Conservation (phyloP, 1,140 invertebrate species). For the Aradophagus sp. region DNA sequence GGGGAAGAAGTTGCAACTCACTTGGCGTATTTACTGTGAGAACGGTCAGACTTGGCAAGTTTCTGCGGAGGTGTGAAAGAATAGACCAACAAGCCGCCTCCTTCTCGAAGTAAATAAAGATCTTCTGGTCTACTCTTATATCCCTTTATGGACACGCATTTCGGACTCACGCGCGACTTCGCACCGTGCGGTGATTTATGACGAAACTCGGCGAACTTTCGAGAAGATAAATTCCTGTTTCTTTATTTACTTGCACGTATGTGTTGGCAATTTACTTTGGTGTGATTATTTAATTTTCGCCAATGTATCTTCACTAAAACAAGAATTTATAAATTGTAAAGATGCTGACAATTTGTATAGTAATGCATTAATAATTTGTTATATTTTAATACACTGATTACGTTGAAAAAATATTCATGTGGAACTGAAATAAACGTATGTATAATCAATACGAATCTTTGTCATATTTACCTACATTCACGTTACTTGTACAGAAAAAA, state of each 20-base stretch:
- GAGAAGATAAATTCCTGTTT: not conserved
- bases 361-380: no score
- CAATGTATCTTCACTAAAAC: no score
- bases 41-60: conserved; percentile 69
- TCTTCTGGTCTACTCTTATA: conserved; percentile 25
- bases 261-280: no score
- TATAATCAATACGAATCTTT: no score
- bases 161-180: conserved; percentile 60
- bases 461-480: no score
- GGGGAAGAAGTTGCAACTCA: conserved; percentile 74
- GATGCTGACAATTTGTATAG: no score
- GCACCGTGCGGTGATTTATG: conserved; percentile 56
- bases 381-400: no score
- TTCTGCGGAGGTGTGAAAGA: conserved; percentile 56
- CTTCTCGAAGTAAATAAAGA: conserved; percentile 60
- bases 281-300: no score
- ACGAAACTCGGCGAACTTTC: conserved; percentile 5
- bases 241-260: conserved; percentile 5
- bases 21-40: conserved; percentile 74
- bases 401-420: no score
- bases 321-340: no score
- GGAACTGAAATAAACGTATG: no score
- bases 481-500: no score
- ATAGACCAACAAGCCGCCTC: conserved; percentile 52
- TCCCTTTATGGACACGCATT: conserved; percentile 49